Base-by-base conservation (phyloP, 2,113 vertebrate genomes). In the Coryphaenoides rupestris region DNA sequence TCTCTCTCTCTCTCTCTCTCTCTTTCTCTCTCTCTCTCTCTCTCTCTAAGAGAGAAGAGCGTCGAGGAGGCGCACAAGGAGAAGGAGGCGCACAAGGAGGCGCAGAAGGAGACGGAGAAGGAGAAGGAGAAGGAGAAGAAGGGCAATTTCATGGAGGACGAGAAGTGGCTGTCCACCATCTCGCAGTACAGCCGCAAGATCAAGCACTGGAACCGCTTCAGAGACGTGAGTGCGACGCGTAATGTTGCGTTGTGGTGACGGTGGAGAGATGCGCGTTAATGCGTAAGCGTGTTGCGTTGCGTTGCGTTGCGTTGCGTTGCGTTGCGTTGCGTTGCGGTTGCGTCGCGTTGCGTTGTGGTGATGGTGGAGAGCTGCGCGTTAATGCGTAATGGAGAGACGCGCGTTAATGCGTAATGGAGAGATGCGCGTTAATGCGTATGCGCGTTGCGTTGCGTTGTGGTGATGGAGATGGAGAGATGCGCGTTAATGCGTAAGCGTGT, bases 121-220 rank as follows among this genome's bases (percentile, higher is more conserved):
- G n/a, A n/a, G n/a, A n/a, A n/a, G n/a, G n/a, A n/a, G n/a, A n/a
- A n/a, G n/a, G 93, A 94, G 68, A 95, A 91, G 79, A 89, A 92
- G 56, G 93, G 93, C 65, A 96, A 96, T 94, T 96, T 96, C 84
- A 94, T 98, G 94, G 95, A 96, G 88, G 95, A 98, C 87, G 95
- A 96, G 90, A 94, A 96, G 84, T 98, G 95, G 95, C 94, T 96
- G 89, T 94, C 95, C 86, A 96, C 95, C 90, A 96, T 98, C 90
- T 94, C 95, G 66, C 95, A 96, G 86, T 96, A 96, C 92, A 94
- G 94, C 89, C 94, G 93, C 90, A 95, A 95, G 91, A 96, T 98
- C 92, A 95, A 95, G 86, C 93, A 98, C 90, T 98, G 95, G 95
- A 98, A 98, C 84, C 94, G 95, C 89, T 98, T 98, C 89, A 90